Conservation (phyloP, 2,888 invertebrate species). For the Agonum fuliginosum region DNA sequence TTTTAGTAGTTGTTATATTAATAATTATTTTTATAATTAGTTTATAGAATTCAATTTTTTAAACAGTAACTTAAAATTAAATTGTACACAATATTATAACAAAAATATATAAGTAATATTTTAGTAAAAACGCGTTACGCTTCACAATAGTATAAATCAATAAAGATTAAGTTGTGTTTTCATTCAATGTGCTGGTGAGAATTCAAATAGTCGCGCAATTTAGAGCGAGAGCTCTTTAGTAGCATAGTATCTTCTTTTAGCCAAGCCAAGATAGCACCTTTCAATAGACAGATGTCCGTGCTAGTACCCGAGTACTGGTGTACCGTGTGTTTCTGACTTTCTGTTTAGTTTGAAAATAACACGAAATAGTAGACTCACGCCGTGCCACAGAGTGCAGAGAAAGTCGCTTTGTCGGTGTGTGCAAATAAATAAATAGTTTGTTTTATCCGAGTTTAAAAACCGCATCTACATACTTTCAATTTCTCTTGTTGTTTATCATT, state of each 20-base stretch:
- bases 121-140: too few relatives aligned
- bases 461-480: neutral
- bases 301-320: conserved; percentile 15
- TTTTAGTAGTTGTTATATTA: too few relatives aligned
- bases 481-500: conserved; percentile 35
- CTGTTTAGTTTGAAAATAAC: conserved; percentile 50
- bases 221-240: neutral
- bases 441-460: conserved; percentile 8
- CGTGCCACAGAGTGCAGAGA: conserved; percentile 30
- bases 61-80: too few relatives aligned
- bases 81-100: too few relatives aligned
- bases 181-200: neutral
- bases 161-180: too few relatives aligned
- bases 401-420: conserved; percentile 37
- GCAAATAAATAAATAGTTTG: conserved; percentile 4
- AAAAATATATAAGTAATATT: too few relatives aligned
- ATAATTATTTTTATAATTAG: too few relatives aligned
- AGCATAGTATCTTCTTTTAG: conserved; percentile 27
- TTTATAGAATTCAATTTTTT: too few relatives aligned
- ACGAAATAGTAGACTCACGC: conserved; percentile 42
- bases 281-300: conserved; percentile 47
- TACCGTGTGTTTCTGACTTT: conserved; percentile 45
- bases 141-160: too few relatives aligned
- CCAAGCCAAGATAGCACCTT: conserved; percentile 26
- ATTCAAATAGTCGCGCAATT: neutral